Conservation (phyloP, 2,888 invertebrate genomes). For the Pyrrhopygopsis socrates region DNA sequence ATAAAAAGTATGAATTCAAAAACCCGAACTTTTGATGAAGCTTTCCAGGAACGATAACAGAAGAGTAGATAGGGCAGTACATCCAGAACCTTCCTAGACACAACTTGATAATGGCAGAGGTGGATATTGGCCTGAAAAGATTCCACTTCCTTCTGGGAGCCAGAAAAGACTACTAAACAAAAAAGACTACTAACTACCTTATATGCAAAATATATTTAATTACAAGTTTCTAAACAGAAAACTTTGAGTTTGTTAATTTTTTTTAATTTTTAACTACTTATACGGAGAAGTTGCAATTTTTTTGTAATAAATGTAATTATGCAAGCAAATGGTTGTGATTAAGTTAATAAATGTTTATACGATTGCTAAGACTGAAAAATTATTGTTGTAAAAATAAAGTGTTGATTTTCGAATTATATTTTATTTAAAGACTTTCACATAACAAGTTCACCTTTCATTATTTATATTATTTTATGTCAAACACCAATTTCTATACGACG, state of each 20-base stretch:
- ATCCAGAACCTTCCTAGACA: too few relatives aligned
- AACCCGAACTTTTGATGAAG: too few relatives aligned
- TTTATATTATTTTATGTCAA: slow-evolving; percentile 21
- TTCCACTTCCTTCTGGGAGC: too few relatives aligned
- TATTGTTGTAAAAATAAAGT: not conserved
- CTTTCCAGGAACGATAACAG: too few relatives aligned
- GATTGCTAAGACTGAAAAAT: not conserved
- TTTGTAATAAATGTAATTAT: not conserved
- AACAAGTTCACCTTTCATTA: slow-evolving; percentile 10
- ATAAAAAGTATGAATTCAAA: too few relatives aligned
- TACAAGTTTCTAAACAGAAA: not conserved
- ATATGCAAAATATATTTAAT: too few relatives aligned
- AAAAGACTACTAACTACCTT: too few relatives aligned
- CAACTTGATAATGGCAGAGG: too few relatives aligned
- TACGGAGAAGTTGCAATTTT: not conserved
- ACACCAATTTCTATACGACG: slow-evolving; percentile 17
- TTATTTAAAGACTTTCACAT: not conserved
- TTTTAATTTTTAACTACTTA: not conserved
- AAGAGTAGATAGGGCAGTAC: too few relatives aligned
- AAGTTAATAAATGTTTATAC: not conserved
- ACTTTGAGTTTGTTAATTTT: not conserved
- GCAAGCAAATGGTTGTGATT: not conserved
- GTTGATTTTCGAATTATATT: not conserved
- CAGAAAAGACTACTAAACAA: too few relatives aligned
- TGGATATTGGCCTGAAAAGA: too few relatives aligned